Evolutionary conservation across 2,113 vertebrate species (phyloP), one percentile per base, ranked within the genome.

Genomic region (Centropus unirufus): DNA sequence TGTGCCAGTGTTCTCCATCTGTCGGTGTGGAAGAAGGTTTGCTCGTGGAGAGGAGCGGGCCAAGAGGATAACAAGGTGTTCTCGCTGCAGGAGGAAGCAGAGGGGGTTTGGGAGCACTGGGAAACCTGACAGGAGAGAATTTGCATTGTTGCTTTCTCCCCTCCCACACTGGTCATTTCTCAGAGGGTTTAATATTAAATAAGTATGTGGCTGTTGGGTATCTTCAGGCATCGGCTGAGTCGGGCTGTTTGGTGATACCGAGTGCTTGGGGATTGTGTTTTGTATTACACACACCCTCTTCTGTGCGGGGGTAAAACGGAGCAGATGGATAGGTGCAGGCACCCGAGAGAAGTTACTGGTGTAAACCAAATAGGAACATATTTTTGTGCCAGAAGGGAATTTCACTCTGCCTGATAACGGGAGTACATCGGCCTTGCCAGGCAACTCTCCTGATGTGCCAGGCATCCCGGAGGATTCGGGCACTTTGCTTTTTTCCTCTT

Each of bases 1-100:
- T 12, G 61, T 95, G 87, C 93, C 90, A 93, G 79, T 5, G 70
- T 6, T 91, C 82, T 82, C 92, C 93, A 96, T 95, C 93, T 96
- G 95, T 93, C 84, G 5, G 66, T 26, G 76, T 5, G 11, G 72
- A 30, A 17, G 32, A 42, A 73, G 44, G 17, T 23, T 36, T 21
- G 54, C 91, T 73, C 14, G 5, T 27, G 5, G 70, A 11, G 24
- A 39, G 61, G 86, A 87, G 63, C 0, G 14, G 68, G 85, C 84
- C 74, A 82, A 84, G 67, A 69, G 78, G 75, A 79, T 89, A 90
- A 78, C 72, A 66, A 96, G 87, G 77, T 62, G 62, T 52, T 76
- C 63, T 74, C 6, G 2, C 46, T 5, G 8, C 29, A 1, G 19
- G 19, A 3, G 64, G 55, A 42, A 57, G 76, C 36, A 1, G 52